These are phyloP conservation scores for Plecotus auritus DNA, from an alignment of 2,113 vertebrate genomes.

Conservation along the genomic window DNA sequence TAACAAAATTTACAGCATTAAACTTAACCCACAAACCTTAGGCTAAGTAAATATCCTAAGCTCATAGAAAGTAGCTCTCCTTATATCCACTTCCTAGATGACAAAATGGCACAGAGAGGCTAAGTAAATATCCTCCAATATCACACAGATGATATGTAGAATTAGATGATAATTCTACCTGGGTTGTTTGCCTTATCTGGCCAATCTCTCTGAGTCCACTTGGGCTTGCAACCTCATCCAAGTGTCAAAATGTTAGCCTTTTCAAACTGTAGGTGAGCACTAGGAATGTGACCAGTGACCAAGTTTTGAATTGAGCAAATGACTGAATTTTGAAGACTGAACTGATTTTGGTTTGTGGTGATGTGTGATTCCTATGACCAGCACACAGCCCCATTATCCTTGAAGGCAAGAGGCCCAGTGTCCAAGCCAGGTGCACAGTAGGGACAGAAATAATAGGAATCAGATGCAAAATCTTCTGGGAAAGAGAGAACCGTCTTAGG, in stretches of 20 bases:
- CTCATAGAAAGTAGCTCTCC: not conserved
- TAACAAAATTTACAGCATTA: not conserved
- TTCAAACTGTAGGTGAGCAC: not conserved
- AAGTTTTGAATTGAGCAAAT: not conserved
- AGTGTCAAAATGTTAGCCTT: not conserved
- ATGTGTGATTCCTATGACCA: too few species aligned
- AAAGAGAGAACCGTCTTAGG: not conserved
- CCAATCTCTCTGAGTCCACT: fast-evolving
- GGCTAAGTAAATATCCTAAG: not conserved
- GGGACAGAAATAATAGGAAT: not conserved
- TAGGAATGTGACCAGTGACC: not conserved
- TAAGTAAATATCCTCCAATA: not conserved
- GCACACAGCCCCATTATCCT: not conserved
- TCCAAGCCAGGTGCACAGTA: not conserved
- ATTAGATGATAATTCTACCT: not conserved
- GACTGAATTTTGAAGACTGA: too few species aligned
- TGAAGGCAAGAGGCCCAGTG: not conserved
- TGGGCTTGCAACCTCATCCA: not conserved
- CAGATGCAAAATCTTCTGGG: not conserved
- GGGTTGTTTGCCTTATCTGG: fast-evolving
- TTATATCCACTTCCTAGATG: not conserved
- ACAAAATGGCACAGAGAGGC: not conserved
- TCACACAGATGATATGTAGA: not conserved
- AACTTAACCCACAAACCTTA: not conserved
- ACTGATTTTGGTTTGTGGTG: not conserved